Conservation (phyloP, 2,797 vertebrate genomes). For the Geotrypetes seraphini region DNA sequence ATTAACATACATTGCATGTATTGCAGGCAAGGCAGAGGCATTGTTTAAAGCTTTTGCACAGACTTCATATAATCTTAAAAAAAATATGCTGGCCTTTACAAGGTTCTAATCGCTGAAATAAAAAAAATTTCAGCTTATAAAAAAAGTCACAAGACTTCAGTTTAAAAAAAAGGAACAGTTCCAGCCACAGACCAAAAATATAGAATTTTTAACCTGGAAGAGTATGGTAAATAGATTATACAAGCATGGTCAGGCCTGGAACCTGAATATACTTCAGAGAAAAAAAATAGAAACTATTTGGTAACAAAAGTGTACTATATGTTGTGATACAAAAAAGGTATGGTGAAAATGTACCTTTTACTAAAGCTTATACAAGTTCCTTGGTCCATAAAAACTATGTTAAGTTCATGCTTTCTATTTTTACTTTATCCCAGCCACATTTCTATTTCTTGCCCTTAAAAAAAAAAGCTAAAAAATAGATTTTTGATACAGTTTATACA, state of each 20-base stretch:
- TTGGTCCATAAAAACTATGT: constrained; percentile 98
- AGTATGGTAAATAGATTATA: constrained; percentile 71
- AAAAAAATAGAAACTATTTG: constrained; percentile 90
- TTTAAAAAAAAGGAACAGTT: constrained; percentile 56
- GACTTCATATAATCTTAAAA: constrained; percentile 93
- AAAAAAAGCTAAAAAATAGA: constrained; percentile 59
- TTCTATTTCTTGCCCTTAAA: constrained; percentile 65
- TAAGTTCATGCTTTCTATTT: constrained; percentile 75
- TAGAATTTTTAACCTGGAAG: constrained; percentile 52
- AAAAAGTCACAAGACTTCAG: constrained; percentile 71
- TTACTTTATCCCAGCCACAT: constrained; percentile 64
- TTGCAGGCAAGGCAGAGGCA: constrained; percentile 98
- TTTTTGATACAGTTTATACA: constrained; percentile 54
- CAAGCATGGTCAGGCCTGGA: constrained; percentile 63
- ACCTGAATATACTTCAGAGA: constrained; percentile 68
- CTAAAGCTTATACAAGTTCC: constrained; percentile 99
- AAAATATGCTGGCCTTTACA: constrained; percentile 83
- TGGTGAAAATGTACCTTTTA: constrained; percentile 99
- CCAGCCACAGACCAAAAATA: constrained; percentile 69
- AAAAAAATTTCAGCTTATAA: constrained; percentile 58
- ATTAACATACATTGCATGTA: constrained; percentile 75
- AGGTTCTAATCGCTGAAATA: constrained; percentile 74
- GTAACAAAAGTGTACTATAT: constrained; percentile 97
- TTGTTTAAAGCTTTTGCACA: constrained; percentile 99
- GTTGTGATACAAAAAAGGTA: constrained; percentile 95